Conservation (phyloP, 2,888 invertebrate genomes). For the Rotaria magnacalcarata region DNA sequence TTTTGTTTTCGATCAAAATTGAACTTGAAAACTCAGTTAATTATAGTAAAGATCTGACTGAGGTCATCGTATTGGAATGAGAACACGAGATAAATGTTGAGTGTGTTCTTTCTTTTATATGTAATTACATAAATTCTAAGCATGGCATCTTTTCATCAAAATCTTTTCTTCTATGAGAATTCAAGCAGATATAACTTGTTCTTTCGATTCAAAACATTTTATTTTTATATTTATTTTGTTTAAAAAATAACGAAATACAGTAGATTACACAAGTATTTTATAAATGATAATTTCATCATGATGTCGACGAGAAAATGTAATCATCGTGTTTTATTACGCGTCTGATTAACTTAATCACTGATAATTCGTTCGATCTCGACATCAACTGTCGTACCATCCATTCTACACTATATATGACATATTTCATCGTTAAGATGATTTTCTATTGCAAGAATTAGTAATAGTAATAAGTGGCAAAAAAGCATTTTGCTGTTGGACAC, state of each 20-base stretch:
- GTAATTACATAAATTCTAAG: too few relatives aligned
- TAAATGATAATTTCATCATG: background rate
- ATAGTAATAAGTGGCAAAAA: conserved; percentile 4
- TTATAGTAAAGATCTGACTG: too few relatives aligned
- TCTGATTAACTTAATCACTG: conserved; percentile 36
- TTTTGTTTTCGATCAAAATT: too few relatives aligned
- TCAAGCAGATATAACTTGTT: too few relatives aligned
- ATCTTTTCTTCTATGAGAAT: too few relatives aligned
- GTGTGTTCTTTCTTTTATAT: too few relatives aligned
- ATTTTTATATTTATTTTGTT: background rate
- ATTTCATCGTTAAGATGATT: conserved; percentile 14
- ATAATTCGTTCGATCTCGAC: conserved; percentile 7
- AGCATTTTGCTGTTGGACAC: background rate
- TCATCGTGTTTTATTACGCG: conserved; percentile 34
- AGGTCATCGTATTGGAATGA: too few relatives aligned
- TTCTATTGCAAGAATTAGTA: background rate
- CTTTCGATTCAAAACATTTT: too few relatives aligned
- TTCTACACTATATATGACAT: background rate
- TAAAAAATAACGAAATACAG: background rate
- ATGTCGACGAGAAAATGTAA: conserved; percentile 26
- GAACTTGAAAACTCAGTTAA: too few relatives aligned
- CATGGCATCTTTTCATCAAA: too few relatives aligned
- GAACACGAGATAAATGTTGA: too few relatives aligned
- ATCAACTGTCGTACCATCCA: background rate
- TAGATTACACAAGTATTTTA: background rate